Percentiles rank a stretch among this genome's conserved stretches.
These are phyloP conservation scores for Porites evermanni DNA, from an alignment of 92 coral and sea anemone species.

Conservation along the genomic window DNA sequence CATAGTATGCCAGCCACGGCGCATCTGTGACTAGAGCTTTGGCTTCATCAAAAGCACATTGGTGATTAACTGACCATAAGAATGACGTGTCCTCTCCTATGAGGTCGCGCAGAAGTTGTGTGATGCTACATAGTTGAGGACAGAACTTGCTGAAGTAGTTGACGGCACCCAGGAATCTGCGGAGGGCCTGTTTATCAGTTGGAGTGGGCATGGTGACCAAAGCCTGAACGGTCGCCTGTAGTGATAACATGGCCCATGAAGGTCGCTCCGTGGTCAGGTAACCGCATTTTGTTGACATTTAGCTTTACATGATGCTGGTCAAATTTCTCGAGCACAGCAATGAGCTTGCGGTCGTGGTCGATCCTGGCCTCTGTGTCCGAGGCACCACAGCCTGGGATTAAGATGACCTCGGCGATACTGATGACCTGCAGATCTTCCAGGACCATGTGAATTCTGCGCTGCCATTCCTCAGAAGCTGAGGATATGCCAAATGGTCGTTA, in stretches of 20 bases:
- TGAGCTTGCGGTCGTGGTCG: constrained; percentile 41
- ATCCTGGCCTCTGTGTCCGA: constrained; percentile 23
- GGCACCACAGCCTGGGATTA: constrained; percentile 56
- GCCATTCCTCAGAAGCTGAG: constrained; percentile 54
- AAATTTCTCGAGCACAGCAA: constrained; percentile 42
- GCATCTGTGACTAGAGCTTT: constrained; percentile 50
- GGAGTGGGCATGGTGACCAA: constrained; percentile 44
- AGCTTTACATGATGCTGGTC: constrained; percentile 48
- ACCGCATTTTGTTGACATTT: constrained; percentile 47
- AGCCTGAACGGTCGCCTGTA: constrained; percentile 48
- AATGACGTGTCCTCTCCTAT: constrained; percentile 38
- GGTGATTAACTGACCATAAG: constrained; percentile 57
- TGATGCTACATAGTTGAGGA: constrained; percentile 58
- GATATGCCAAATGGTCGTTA: constrained; percentile 47
- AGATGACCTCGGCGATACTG: constrained; percentile 48
- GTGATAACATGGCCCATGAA: constrained; percentile 61
- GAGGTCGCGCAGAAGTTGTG: constrained; percentile 45
- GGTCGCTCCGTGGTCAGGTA: constrained; percentile 28
- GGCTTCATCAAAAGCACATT: constrained; percentile 48
- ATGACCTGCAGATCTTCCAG: constrained; percentile 52
- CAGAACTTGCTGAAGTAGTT: constrained; percentile 65
- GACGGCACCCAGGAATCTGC: constrained; percentile 57
- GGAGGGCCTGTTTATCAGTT: constrained; percentile 39
- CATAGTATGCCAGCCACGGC: constrained; percentile 61
- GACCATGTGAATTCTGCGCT: constrained; percentile 53